Evolutionary conservation across 2,888 invertebrate species (phyloP).

Genomic region (Caenorhabditis angaria): DNA sequence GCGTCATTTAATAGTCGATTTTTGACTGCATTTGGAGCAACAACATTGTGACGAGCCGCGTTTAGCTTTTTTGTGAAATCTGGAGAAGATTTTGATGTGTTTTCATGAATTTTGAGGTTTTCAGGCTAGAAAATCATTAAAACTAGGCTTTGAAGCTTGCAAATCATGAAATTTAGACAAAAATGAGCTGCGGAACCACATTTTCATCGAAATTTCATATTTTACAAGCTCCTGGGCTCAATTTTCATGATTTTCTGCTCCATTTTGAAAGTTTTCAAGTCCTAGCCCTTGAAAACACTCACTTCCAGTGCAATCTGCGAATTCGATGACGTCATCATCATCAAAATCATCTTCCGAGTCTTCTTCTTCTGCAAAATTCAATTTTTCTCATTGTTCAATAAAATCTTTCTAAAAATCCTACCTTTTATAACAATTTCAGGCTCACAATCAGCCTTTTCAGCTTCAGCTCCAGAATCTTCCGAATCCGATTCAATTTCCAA

Average conservation of each 20-base stretch:
- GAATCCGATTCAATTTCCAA: slow-evolving; percentile 27
- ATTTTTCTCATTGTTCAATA: background rate
- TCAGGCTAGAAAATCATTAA: too few species aligned
- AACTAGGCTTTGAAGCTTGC: too few species aligned
- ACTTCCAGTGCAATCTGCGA: slow-evolving; percentile 51
- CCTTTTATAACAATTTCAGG: slow-evolving; percentile 9
- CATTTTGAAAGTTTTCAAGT: too few species aligned
- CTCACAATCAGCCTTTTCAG: too few species aligned
- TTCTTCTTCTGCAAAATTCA: background rate
- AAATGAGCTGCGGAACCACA: too few species aligned
- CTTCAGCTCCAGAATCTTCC: too few species aligned
- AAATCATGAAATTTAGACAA: too few species aligned
- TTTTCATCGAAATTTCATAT: background rate
- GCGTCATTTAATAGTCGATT: slow-evolving; percentile 39
- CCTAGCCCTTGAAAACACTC: too few species aligned
- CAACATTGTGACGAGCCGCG: slow-evolving; percentile 51
- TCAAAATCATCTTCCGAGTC: slow-evolving; percentile 32
- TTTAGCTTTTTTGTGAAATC: slow-evolving; percentile 70
- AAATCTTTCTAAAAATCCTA: slow-evolving; percentile 4
- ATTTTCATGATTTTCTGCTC: too few species aligned
- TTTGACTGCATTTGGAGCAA: slow-evolving; percentile 44
- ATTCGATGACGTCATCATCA: slow-evolving; percentile 41
- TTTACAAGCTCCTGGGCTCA: too few species aligned
- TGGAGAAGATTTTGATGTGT: too few species aligned
- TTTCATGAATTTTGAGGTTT: too few species aligned